phyloP scores from a whole-genome alignment of 92 coral and sea anemone species.

The Pocillopora grandis region DNA sequence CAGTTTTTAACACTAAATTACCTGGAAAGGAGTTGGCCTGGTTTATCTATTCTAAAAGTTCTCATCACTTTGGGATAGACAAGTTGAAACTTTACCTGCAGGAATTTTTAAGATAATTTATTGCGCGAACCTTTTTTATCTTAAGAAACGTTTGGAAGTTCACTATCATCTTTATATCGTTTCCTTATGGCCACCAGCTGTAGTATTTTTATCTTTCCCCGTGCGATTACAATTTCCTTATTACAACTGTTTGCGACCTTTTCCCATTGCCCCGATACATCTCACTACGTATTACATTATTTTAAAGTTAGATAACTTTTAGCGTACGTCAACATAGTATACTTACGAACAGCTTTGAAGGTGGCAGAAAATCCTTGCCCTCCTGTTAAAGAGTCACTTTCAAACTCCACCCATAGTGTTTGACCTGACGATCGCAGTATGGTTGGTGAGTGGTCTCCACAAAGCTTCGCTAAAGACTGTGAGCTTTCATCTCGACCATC shows the following conservation, averaged over 20 bases:
- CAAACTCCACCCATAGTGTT: conserved; percentile 48
- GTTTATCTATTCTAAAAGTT: too few relatives aligned
- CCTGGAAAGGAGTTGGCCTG: too few relatives aligned
- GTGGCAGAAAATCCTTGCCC: conserved; percentile 48
- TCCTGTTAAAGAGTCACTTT: conserved; percentile 41
- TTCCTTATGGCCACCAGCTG: conserved; percentile 3
- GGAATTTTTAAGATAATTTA: too few relatives aligned
- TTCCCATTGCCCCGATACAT: not conserved
- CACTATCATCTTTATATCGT: conserved; percentile 1
- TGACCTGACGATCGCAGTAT: conserved; percentile 51
- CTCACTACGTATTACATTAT: too few relatives aligned
- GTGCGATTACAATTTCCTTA: conserved; percentile 1
- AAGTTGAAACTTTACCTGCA: too few relatives aligned
- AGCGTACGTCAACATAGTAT: not conserved
- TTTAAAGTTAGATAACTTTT: too few relatives aligned
- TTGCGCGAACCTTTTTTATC: too few relatives aligned
- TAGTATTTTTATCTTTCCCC: too few relatives aligned
- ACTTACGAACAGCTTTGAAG: conserved; percentile 31
- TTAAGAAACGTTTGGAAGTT: conserved; percentile 11
- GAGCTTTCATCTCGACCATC: conserved; percentile 67
- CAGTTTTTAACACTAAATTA: too few relatives aligned
- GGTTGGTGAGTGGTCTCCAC: conserved; percentile 57
- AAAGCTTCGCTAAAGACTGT: conserved; percentile 49
- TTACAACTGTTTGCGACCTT: conserved; percentile 5
- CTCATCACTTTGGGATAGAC: too few relatives aligned